Percentiles rank a stretch among this genome's conserved stretches.
Conservation (phyloP, 2,113 vertebrate genomes). For the Gadus chalcogrammus region DNA sequence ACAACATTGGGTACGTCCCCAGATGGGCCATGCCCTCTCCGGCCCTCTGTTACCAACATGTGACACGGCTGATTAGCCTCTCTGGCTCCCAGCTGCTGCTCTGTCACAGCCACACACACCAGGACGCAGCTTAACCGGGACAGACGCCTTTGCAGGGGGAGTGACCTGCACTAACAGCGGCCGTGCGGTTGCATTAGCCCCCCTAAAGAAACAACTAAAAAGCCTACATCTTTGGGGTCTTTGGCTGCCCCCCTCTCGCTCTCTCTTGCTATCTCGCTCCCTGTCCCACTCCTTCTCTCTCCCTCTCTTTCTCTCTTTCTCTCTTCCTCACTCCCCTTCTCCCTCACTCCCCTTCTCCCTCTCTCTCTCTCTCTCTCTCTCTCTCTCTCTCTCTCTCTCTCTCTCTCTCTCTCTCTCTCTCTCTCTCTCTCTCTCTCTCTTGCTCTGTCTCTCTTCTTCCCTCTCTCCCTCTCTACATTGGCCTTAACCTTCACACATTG, state of each 20-base stretch:
- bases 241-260: too few species aligned
- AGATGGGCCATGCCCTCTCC: slow-evolving; percentile 48
- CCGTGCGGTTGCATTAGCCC: slow-evolving; percentile 5
- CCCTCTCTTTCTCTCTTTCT: too few species aligned
- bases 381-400: neutral
- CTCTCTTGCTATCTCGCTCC: too few species aligned
- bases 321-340: neutral
- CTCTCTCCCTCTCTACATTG: neutral
- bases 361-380: neutral
- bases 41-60: slow-evolving; percentile 49
- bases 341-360: neutral
- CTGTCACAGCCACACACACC: slow-evolving; percentile 38
- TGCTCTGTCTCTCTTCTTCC: neutral
- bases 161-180: slow-evolving; percentile 38
- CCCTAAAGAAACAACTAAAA: too few species aligned
- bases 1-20: slow-evolving; percentile 51
- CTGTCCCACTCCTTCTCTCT: too few species aligned
- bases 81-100: slow-evolving; percentile 45
- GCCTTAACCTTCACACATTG: slow-evolving; percentile 1
- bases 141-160: slow-evolving; percentile 21
- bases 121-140: slow-evolving; percentile 18
- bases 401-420: slow-evolving; percentile 21
- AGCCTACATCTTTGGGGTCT: too few species aligned
- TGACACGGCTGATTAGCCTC: slow-evolving; percentile 59
- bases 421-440: slow-evolving; percentile 18